A percentile compares a stretch with the other conserved stretches of the same genome.
Evolutionary conservation across 2,797 vertebrate species (phyloP).

Genomic region (Distichodus sexfasciatus): DNA sequence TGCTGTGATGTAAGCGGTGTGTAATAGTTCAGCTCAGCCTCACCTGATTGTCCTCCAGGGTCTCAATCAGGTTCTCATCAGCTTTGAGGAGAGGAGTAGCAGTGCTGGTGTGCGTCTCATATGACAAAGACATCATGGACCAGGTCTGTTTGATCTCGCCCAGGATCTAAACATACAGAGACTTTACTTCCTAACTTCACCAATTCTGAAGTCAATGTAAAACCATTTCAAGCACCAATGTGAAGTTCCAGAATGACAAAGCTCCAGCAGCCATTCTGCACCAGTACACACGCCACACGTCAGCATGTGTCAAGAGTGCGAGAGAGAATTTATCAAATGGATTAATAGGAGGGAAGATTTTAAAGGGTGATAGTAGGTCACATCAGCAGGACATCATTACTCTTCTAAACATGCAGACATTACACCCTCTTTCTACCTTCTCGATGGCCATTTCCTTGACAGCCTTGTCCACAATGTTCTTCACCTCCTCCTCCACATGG

Average conservation of each 20-base stretch:
- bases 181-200: too few species aligned
- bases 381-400: too few species aligned
- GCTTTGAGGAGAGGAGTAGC: slow-evolving; percentile 74
- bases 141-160: slow-evolving; percentile 74
- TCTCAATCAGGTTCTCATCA: slow-evolving; percentile 82
- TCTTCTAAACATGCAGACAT: slow-evolving; percentile 17
- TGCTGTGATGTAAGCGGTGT: too few species aligned
- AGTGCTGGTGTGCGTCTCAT: slow-evolving; percentile 67
- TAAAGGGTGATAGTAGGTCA: too few species aligned
- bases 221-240: too few species aligned
- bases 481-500: slow-evolving; percentile 78
- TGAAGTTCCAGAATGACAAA: too few species aligned
- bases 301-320: too few species aligned
- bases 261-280: too few species aligned
- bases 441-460: slow-evolving; percentile 75
- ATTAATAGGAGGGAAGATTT: too few species aligned
- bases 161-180: slow-evolving; percentile 62
- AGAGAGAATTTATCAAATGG: too few species aligned
- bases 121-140: slow-evolving; percentile 72
- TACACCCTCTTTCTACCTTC: slow-evolving; percentile 50
- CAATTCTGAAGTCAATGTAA: too few species aligned
- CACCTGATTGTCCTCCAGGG: slow-evolving; percentile 78
- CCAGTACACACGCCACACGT: too few species aligned
- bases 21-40: background rate
- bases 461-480: slow-evolving; percentile 79